Conservation (phyloP, 2,888 invertebrate genomes). For the Noctua janthe region DNA sequence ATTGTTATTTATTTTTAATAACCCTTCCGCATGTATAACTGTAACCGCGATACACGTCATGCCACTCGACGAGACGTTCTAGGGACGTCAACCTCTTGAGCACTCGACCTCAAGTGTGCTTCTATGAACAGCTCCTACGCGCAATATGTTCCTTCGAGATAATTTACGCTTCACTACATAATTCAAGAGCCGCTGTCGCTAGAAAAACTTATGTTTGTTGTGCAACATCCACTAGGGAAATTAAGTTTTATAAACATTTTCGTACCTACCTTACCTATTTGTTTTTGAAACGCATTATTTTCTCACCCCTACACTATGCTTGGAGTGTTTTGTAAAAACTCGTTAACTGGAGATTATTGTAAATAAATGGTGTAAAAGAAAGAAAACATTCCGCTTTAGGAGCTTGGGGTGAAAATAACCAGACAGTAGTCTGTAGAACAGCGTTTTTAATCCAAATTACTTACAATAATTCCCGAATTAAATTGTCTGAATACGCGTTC, state of each 20-base stretch:
- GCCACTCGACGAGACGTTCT: constrained; percentile 71
- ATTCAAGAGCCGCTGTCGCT: constrained; percentile 70
- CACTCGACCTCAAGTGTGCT: constrained; percentile 81
- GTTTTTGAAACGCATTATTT: constrained; percentile 28
- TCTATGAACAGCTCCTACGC: constrained; percentile 81
- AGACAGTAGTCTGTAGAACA: background rate
- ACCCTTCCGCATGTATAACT: constrained; percentile 63
- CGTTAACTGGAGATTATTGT: constrained; percentile 42
- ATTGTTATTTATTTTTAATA: constrained; percentile 68
- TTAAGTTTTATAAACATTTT: constrained; percentile 54
- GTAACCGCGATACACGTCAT: constrained; percentile 70
- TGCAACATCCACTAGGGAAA: constrained; percentile 71
- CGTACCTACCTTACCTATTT: constrained; percentile 19
- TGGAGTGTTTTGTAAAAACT: constrained; percentile 26
- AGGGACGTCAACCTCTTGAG: constrained; percentile 79
- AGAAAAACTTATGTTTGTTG: constrained; percentile 71
- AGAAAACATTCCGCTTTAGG: constrained; percentile 19
- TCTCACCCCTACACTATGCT: constrained; percentile 17
- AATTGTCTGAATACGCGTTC: background rate
- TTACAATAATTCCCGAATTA: background rate
- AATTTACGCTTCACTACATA: constrained; percentile 78
- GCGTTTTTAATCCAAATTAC: background rate
- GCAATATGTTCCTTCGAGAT: constrained; percentile 79
- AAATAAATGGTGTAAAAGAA: constrained; percentile 32
- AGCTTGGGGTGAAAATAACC: constrained; percentile 6